These are phyloP conservation scores for Tiphia femorata DNA, from an alignment of 2,888 invertebrate species.

Conservation along the genomic window DNA sequence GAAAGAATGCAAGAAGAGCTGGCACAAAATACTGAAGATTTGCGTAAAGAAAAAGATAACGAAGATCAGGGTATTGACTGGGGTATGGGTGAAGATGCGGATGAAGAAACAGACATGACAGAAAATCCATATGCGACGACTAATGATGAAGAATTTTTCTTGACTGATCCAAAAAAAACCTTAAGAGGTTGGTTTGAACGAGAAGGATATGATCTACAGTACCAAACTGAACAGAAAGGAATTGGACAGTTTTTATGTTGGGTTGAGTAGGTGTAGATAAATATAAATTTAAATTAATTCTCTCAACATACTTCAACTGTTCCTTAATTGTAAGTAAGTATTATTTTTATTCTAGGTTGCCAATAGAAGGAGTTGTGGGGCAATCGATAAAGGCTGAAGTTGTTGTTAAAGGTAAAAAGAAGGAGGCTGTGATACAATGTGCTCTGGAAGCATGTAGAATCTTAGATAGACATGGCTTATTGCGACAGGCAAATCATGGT, in stretches of 20 bases:
- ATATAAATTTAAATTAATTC: too few species aligned
- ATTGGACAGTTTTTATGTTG: constrained; percentile 88
- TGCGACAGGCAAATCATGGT: constrained; percentile 91
- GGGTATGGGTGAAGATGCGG: constrained; percentile 96
- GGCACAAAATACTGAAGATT: constrained; percentile 68
- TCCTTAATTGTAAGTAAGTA: too few species aligned
- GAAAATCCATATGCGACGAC: constrained; percentile 88
- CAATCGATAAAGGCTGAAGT: constrained; percentile 87
- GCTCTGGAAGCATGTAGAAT: constrained; percentile 95
- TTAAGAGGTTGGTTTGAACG: constrained; percentile 94
- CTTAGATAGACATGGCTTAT: constrained; percentile 87
- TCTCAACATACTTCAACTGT: too few species aligned
- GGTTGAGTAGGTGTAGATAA: constrained; percentile 72
- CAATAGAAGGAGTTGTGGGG: constrained; percentile 83
- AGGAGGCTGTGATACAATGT: constrained; percentile 92
- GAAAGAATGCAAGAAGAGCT: constrained; percentile 67
- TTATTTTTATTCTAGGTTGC: constrained; percentile 73
- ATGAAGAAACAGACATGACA: constrained; percentile 83
- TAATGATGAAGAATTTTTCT: constrained; percentile 88
- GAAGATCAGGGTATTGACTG: constrained; percentile 86
- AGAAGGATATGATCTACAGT: constrained; percentile 88
- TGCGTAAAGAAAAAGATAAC: constrained; percentile 70
- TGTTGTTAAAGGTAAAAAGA: constrained; percentile 91
- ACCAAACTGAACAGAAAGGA: constrained; percentile 88
- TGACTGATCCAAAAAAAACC: constrained; percentile 96